These are phyloP conservation scores for Dendropsophus ebraccatus DNA, from an alignment of 2,113 vertebrate genomes.

Conservation along the genomic window DNA sequence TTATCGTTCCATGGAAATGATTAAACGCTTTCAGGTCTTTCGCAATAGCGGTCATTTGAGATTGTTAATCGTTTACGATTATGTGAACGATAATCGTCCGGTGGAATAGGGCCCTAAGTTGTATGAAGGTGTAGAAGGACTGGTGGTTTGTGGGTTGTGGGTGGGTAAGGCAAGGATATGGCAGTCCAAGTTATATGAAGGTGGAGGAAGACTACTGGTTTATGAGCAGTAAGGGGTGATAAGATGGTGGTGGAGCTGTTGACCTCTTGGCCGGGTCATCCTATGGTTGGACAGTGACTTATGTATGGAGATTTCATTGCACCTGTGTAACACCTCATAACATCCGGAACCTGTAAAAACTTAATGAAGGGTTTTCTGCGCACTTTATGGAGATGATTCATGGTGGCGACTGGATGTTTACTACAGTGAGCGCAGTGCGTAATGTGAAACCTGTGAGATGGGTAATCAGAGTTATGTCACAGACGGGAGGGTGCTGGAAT, in stretches of 20 bases:
- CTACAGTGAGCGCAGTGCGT: neutral
- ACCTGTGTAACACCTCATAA: neutral
- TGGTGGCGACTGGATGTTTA: neutral
- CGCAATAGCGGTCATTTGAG: too few relatives aligned
- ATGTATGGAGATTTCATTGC: neutral
- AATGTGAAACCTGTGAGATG: neutral
- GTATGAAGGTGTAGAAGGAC: too few relatives aligned
- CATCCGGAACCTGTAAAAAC: neutral
- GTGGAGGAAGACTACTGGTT: neutral
- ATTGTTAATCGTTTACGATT: too few relatives aligned
- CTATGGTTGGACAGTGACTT: neutral
- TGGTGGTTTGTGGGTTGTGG: too few relatives aligned
- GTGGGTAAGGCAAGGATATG: too few relatives aligned
- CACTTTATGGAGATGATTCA: slow-evolving; percentile 2
- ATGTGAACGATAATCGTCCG: too few relatives aligned
- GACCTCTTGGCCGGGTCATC: neutral
- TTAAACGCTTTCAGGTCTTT: too few relatives aligned
- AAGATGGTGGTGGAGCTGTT: neutral
- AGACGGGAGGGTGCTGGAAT: neutral
- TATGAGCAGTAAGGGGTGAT: too few relatives aligned
- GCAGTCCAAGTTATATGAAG: too few relatives aligned
- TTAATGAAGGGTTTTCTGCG: neutral
- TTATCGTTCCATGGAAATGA: too few relatives aligned
- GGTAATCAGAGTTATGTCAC: neutral
- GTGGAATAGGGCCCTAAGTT: too few relatives aligned